Evolutionary conservation across 2,888 invertebrate genomes (phyloP).

Genomic region (Muschampia plurimacula): DNA sequence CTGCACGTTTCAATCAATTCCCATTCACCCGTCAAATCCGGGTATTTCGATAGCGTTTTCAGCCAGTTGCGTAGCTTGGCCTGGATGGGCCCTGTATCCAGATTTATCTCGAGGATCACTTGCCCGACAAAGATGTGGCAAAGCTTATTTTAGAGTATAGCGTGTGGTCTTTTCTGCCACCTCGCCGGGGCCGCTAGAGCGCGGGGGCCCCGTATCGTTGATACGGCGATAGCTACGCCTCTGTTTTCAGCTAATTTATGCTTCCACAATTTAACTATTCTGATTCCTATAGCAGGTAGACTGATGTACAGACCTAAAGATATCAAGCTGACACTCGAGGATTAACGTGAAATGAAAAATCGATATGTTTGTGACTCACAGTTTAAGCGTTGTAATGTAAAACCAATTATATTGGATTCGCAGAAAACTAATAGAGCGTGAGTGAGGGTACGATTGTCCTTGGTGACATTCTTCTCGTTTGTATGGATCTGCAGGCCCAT

Average conservation of each 20-base stretch:
- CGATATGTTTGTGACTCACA: constrained; percentile 9
- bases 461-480: constrained; percentile 20
- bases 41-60: neutral
- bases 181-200: too few species aligned
- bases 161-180: too few species aligned
- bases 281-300: neutral
- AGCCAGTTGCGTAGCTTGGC: too few species aligned
- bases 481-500: constrained; percentile 24
- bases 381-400: constrained; percentile 7
- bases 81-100: too few species aligned
- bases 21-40: neutral
- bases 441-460: constrained; percentile 33
- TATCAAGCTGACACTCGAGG: neutral
- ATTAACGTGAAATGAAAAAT: neutral
- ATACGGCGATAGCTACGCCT: too few species aligned
- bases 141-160: too few species aligned
- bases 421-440: constrained; percentile 28
- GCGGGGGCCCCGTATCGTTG: too few species aligned
- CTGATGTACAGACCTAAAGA: neutral
- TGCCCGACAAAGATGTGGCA: too few species aligned
- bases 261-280: neutral
- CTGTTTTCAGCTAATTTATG: neutral
- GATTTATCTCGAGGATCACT: too few species aligned
- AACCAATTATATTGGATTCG: constrained; percentile 9
- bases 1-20: neutral